Base-by-base conservation (phyloP, 2,797 vertebrate genomes). In the Gouania willdenowi region DNA sequence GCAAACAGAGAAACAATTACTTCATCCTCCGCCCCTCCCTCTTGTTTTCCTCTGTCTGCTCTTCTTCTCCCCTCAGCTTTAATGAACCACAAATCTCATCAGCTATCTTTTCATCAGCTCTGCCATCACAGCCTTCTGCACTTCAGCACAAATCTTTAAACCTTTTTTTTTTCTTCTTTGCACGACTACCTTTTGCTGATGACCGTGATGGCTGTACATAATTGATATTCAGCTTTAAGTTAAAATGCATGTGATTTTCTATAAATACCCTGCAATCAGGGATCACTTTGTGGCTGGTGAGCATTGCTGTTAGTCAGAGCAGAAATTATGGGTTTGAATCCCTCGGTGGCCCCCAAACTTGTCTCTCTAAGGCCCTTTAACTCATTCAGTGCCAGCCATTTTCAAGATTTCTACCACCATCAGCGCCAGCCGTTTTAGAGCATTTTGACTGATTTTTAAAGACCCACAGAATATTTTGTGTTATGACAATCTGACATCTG, bases 31-130 rank as follows among this genome's bases (percentile, higher is more conserved):
- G 6, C 24, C 55, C 24, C 42, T 41, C 47, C 35, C n/a, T n/a
- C n/a, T 17, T 28, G 26, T 26, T 28, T 53, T 8, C 41, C 52
- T 68, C 66, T 37, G 19, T 72, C 71, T 65, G 57, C 57, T 62
- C 34, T 37, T 69, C 58, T 50, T 27, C 53, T 58, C 75, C 78
- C 71, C 67, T 81, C 73, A 73, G 55, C 69, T 75, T 76, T 83
- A 81, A 84, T 78, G 70, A 79, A 77, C 52, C 66, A 66, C 77
- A 77, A 70, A 78, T 79, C 75, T 82, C 65, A 77, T 81, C 71
- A 72, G 54, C 59, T 60, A 70, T 77, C 68, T 74, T 78, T 67
- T 71, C 74, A 75, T 78, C 72, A 66, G 63, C 52, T 41, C 39
- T 59, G 49, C 58, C 41, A 51, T 52, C 50, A 10, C 53, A 38